Base-by-base conservation (phyloP, 2,797 vertebrate genomes). In the Decapterus maruadsi region DNA sequence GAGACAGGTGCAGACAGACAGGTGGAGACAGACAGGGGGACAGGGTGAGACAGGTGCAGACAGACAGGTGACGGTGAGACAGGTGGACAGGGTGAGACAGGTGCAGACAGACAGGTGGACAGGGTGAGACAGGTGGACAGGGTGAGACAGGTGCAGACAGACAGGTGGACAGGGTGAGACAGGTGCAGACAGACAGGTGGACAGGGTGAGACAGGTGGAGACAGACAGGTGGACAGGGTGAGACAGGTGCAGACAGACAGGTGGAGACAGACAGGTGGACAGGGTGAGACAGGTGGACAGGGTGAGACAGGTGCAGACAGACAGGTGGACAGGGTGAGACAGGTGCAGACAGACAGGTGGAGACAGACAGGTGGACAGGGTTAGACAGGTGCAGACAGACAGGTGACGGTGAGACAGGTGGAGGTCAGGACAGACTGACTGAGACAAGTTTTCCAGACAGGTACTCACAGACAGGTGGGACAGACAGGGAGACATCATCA, bases 391-490 rank as follows among this genome's bases (percentile, higher is more conserved):
- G 38, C 3, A 36, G 36, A 5, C 6, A 36, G 36, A 6, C 31
- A 34, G 31, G 31, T 34, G 31, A 34, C 0, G 8, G 10, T 40
- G 38, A 40, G 38, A 40, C 13, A 45, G 38, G 38, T 40, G 8
- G 42, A 46, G 10, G 16, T 2, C 31, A 9, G 59, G 84, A 96
- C 95, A 88, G 96, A 96, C 87, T 96, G 95, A 82, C 95, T 95
- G 66, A 96, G 94, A 0, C 95, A 95, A 72, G 50, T 95, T 95
- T 88, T 96, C 95, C 78, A 96, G 82, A 69, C 26, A 96, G 89
- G 78, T 95, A 96, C 76, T 96, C 95, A 22, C 31, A 34, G 3
- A 34, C 31, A 34, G 31, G 4, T 4, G 26, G 94, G n/a, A 93
- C 53, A 36, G 16, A 6, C 50, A 57, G 42, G 42, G 16, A 16